Evolutionary conservation across 2,113 vertebrate species (phyloP), one percentile per base, ranked within the genome.

Genomic region (Sialia sialis): DNA sequence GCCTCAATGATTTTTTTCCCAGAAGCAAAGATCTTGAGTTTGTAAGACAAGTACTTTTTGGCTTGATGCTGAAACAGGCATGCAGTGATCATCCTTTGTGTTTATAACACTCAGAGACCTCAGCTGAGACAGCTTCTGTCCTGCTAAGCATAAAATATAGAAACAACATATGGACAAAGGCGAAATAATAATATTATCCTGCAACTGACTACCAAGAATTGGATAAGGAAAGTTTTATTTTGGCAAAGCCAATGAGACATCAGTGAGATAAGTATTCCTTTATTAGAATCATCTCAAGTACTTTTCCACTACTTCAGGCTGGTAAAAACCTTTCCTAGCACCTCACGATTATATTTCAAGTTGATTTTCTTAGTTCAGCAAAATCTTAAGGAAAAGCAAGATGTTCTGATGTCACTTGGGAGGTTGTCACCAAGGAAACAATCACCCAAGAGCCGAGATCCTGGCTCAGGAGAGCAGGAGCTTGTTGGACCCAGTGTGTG

Each of bases 391-490:
- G n/a, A 66, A 63, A 78, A 51, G 2, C 44, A 34, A 72, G 60
- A 14, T 27, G 12, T 16, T 93, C 54, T 54, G 26, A n/a, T 23
- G 26, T 51, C 54, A 52, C 20, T 55, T 63, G 72, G 59, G 62
- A 78, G 54, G 41, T 4, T 32, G 3, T 30, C 56, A 3, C 72
- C 52, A 66, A 32, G 8, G 22, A 59, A 78, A 52, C 0, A 0
- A 41, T 23, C 3, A 10, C 11, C 13, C n/a, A 44, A 16, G 60
- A 49, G 10, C 11, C n/a, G 39, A 16, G 62, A 41, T 62, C 36
- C 44, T 15, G 16, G 22, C 49, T 85, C 27, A 38, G 34, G 54
- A 68, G 17, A 73, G 17, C 36, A 60, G 60, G 29, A 82, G 1
- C 22, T 4, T 4, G 18, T 7, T 58, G 48, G 27, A 62, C 27